Percentiles rank a stretch among this genome's conserved stretches.
Conservation (phyloP, 37 sponge, comb jelly and placozoan genomes). For the Halisarca cf. caerulea region DNA sequence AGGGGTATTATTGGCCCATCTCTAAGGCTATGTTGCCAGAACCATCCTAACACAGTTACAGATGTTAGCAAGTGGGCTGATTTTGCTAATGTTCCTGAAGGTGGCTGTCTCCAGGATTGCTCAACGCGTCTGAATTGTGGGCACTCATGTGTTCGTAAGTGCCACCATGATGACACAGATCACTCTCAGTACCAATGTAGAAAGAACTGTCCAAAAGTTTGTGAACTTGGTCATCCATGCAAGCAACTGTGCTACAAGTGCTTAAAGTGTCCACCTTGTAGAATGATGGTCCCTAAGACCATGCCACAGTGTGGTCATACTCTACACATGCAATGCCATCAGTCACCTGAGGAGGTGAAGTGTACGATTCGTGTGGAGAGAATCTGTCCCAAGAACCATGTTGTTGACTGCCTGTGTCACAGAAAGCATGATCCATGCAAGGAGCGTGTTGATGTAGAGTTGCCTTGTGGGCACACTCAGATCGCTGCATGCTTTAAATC, state of each 20-base stretch:
- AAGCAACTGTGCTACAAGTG: constrained; percentile 3
- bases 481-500: background rate
- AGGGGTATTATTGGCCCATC: constrained; percentile 21
- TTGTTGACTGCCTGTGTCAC: constrained; percentile 1
- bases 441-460: background rate
- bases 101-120: constrained; percentile 44
- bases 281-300: constrained; percentile 18
- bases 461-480: constrained; percentile 14
- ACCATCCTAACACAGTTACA: constrained; percentile 10
- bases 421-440: background rate
- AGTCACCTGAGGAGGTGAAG: background rate
- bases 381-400: background rate
- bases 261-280: constrained; percentile 30
- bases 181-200: constrained; percentile 15
- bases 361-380: background rate
- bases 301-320: constrained; percentile 57
- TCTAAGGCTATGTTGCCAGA: constrained; percentile 35
- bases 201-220: constrained; percentile 23
- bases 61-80: constrained; percentile 17
- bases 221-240: constrained; percentile 27
- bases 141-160: constrained; percentile 34
- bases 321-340: constrained; percentile 28
- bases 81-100: constrained; percentile 30
- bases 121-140: constrained; percentile 23
- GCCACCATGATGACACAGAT: constrained; percentile 30